Percentiles rank a stretch among this genome's conserved stretches.
Conservation (phyloP, 2,888 invertebrate species). For the Campoplex capitator region DNA sequence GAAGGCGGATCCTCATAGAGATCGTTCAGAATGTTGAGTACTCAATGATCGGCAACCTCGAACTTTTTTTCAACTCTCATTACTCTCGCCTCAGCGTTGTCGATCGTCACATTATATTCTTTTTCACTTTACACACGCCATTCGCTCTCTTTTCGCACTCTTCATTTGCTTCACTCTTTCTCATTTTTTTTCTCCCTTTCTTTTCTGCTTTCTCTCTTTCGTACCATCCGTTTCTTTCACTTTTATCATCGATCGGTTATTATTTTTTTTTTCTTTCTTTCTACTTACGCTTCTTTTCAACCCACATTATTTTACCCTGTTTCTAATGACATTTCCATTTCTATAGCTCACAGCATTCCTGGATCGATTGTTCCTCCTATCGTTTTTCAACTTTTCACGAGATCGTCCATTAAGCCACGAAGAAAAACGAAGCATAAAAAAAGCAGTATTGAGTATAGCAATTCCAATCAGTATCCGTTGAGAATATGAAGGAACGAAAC, state of each 20-base stretch:
- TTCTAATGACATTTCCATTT: conserved; percentile 58
- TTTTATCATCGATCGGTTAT: conserved; percentile 26
- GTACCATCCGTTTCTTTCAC: not conserved
- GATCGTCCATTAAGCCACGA: not conserved
- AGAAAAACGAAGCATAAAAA: not conserved
- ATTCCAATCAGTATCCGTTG: not conserved
- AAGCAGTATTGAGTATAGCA: not conserved
- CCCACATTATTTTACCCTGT: conserved; percentile 49
- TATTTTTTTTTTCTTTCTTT: conserved; percentile 5
- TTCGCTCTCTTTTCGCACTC: not conserved
- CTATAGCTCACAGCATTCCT: conserved; percentile 56
- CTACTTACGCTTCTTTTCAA: conserved; percentile 8
- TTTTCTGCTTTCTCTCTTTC: not conserved
- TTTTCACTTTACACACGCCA: conserved; percentile 21
- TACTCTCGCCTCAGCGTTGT: not conserved
- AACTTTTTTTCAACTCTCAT: conserved; percentile 37
- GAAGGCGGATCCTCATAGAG: conserved; percentile 18
- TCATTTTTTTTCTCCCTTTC: conserved; percentile 21
- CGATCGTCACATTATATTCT: conserved; percentile 37
- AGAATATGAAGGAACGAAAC: not conserved
- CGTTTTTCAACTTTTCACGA: conserved; percentile 1
- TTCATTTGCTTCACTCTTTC: conserved; percentile 13
- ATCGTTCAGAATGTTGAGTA: conserved; percentile 62
- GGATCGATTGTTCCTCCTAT: conserved; percentile 47
- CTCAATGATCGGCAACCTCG: conserved; percentile 60